Percentiles rank a stretch among this genome's conserved stretches.
These are phyloP conservation scores for Xestoiulus laeticollis DNA, from an alignment of 2,888 invertebrate species.

Conservation along the genomic window DNA sequence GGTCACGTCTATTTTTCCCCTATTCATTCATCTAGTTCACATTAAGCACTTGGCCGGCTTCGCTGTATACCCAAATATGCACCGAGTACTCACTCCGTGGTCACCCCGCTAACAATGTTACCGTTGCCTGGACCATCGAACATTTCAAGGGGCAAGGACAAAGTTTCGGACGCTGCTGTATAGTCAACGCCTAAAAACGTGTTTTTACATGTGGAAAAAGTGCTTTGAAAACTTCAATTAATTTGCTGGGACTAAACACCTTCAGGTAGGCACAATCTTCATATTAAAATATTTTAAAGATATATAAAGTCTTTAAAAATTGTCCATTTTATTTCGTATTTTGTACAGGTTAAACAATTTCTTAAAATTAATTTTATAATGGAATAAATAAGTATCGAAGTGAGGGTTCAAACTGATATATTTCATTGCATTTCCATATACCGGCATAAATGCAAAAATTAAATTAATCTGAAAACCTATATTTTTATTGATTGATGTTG, in stretches of 20 bases:
- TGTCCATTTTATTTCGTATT: no score
- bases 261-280: background rate
- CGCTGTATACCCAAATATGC: background rate
- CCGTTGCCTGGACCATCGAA: background rate
- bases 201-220: background rate
- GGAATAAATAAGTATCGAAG: no score
- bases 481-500: no score
- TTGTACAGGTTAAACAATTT: no score
- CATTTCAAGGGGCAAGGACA: no score
- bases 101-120: slow-evolving; percentile 18
- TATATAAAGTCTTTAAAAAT: background rate
- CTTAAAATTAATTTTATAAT: no score
- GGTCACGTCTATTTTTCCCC: slow-evolving; percentile 23
- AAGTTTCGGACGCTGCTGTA: background rate
- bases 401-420: no score
- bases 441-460: no score
- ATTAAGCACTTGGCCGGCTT: slow-evolving; percentile 26
- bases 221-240: background rate
- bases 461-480: no score
- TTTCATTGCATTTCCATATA: no score
- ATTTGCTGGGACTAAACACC: background rate
- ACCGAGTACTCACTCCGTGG: slow-evolving; percentile 16
- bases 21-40: slow-evolving; percentile 26
- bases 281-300: background rate
- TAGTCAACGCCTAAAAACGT: background rate